Base-by-base conservation (phyloP, 2,113 vertebrate genomes). In the Ophiodon elongatus region DNA sequence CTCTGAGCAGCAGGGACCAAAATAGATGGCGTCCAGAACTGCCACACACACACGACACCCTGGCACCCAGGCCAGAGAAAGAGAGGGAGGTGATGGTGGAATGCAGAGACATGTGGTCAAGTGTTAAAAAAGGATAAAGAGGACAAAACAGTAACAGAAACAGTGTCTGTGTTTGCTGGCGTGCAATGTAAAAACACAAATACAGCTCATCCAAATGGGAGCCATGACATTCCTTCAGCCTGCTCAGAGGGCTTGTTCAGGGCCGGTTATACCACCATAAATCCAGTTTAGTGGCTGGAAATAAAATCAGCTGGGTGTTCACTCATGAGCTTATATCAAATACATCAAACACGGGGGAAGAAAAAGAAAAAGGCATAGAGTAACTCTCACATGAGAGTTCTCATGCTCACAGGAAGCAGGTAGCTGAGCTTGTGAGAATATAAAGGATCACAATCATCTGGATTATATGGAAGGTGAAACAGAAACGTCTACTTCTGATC, bases 21-120 rank as follows among this genome's bases (percentile, higher is more conserved):
- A 91, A 89, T 83, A 87, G 79, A 75, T 37, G 4, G 31, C 1
- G 37, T 63, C 64, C 59, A 31, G 52, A 85, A 67, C 45, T 68
- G 31, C 68, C 71, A 79, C 74, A 69, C 23, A 69, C 23, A 35
- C 66, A 59, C 56, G 82, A 86, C 63, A 33, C 62, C 73, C 41
- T 71, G 81, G 78, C 60, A 85, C 47, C 1, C 1, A 4, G 21
- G 77, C 73, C 59, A 73, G 72, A 35, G 50, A 62, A 47, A 33
- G 64, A 50, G 41, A 59, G 60, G 54, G 27, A 56, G 54, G 29
- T 1, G 21, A 17, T 17, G 52, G 27, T 8, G 43, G 41, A 29
- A 35, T 29, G 14, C 29, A 64, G 47, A 62, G 73, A 50, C 76
- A 76, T 71, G 76, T 74, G 35, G 86, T 39, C 66, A 35, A 35